phyloP scores from a whole-genome alignment of 2,113 vertebrate species.

The human (Homo sapiens) region DNA sequence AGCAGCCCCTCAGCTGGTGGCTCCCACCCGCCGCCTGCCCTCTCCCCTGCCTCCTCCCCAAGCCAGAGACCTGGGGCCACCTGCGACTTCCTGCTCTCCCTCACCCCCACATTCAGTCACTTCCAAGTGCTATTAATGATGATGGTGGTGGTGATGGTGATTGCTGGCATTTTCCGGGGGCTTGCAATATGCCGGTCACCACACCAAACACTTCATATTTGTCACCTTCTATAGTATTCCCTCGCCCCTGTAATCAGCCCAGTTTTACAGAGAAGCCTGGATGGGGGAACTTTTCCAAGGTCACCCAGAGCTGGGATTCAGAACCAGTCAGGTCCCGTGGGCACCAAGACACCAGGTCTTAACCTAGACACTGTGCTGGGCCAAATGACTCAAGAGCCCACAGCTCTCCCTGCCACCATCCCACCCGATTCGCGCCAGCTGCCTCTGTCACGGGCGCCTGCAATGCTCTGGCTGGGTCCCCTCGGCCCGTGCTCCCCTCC shows the following conservation, averaged over 20 bases:
- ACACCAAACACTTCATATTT: not conserved
- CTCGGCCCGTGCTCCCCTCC: not conserved
- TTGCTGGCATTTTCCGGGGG: not conserved
- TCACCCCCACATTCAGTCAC: not conserved
- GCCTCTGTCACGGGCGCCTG: not conserved
- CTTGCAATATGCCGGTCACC: not conserved
- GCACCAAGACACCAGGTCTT: not conserved
- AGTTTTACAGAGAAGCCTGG: not conserved
- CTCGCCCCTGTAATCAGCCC: not conserved
- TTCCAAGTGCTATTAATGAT: not conserved
- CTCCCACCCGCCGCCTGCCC: rapidly evolving
- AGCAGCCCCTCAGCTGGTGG: not conserved
- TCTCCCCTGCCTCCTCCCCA: not conserved
- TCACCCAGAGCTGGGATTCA: not conserved
- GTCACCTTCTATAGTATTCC: not conserved
- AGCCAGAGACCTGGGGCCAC: not conserved
- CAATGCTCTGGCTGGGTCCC: not conserved
- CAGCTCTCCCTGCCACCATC: rapidly evolving
- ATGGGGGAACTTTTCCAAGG: not conserved
- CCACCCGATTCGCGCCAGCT: rapidly evolving
- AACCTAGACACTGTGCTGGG: rapidly evolving
- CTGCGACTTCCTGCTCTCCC: too few relatives aligned
- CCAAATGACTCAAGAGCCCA: too few relatives aligned
- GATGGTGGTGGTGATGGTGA: not conserved
- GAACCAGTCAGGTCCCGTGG: rapidly evolving